A percentile compares a stretch with the other conserved stretches of the same genome.
These are phyloP conservation scores for Sminthurides aquaticus DNA, from an alignment of 2,888 invertebrate species.

Conservation along the genomic window DNA sequence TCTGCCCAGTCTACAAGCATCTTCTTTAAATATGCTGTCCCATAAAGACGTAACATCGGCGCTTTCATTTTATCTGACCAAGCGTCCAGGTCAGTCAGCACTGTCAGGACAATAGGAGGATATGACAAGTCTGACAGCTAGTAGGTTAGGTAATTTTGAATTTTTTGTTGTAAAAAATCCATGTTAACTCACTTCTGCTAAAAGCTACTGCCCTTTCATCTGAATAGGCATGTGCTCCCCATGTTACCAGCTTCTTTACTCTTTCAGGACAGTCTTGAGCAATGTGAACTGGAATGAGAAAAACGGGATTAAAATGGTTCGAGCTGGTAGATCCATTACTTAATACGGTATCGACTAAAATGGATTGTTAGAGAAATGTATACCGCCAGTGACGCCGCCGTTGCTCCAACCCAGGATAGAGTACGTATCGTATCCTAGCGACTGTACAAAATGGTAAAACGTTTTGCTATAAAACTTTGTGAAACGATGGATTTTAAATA, in stretches of 20 bases:
- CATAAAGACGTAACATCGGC: constrained; percentile 68
- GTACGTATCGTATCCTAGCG: constrained; percentile 44
- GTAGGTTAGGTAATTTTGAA: background rate
- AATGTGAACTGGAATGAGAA: constrained; percentile 47
- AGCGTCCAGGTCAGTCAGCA: constrained; percentile 60
- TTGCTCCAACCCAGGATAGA: constrained; percentile 78
- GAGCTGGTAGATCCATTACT: no score
- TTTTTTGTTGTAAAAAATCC: background rate
- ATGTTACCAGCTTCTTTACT: constrained; percentile 53
- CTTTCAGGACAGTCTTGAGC: constrained; percentile 46
- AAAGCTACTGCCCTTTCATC: constrained; percentile 16
- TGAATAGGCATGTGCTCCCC: constrained; percentile 53
- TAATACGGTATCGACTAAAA: no score
- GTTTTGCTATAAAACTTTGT: background rate
- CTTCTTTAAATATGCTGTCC: constrained; percentile 59
- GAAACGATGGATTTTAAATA: background rate
- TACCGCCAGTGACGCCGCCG: constrained; percentile 64
- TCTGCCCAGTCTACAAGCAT: constrained; percentile 70
- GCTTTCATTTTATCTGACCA: constrained; percentile 74
- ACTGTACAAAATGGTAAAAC: constrained; percentile 46
- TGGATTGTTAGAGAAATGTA: no score
- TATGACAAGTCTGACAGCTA: background rate
- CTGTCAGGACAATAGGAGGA: constrained; percentile 19
- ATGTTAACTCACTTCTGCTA: constrained; percentile 6
- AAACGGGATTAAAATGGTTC: no score